Evolutionary conservation across 2,113 vertebrate species (phyloP).

Genomic region (Holacanthus passer): DNA sequence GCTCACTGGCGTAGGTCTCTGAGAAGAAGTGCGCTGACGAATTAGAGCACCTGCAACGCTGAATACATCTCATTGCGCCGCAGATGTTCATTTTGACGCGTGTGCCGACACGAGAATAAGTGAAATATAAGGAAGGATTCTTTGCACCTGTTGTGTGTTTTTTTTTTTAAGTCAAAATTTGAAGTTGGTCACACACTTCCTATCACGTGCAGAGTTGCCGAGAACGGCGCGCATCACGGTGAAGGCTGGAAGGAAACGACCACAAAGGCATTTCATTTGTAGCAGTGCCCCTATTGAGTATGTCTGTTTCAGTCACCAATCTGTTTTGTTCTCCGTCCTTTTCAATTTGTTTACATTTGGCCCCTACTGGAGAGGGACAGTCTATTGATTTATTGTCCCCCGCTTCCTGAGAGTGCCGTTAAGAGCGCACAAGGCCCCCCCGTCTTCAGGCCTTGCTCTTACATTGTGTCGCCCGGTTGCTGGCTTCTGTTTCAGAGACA

Average conservation of each 20-base stretch:
- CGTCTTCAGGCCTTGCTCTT: slow-evolving; percentile 59
- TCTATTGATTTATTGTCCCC: slow-evolving; percentile 82
- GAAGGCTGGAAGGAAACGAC: slow-evolving; percentile 54
- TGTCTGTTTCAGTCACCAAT: slow-evolving; percentile 79
- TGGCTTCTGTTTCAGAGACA: slow-evolving; percentile 63
- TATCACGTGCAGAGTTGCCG: slow-evolving; percentile 35
- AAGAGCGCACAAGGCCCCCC: slow-evolving; percentile 58
- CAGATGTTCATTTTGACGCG: slow-evolving; percentile 44
- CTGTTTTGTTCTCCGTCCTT: slow-evolving; percentile 79
- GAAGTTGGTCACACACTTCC: slow-evolving; percentile 31
- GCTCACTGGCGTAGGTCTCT: slow-evolving; percentile 57
- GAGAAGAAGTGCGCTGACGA: slow-evolving; percentile 40
- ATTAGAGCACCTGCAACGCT: slow-evolving; percentile 58
- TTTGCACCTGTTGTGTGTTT: slow-evolving; percentile 57
- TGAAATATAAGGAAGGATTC: slow-evolving; percentile 20
- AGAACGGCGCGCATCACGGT: slow-evolving; percentile 46
- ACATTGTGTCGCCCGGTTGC: slow-evolving; percentile 68
- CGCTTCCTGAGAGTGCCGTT: slow-evolving; percentile 76
- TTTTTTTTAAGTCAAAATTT: slow-evolving; percentile 40
- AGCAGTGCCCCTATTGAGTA: slow-evolving; percentile 72
- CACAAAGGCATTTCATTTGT: slow-evolving; percentile 72
- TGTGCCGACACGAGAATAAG: not conserved
- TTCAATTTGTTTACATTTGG: slow-evolving; percentile 86
- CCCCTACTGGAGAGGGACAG: slow-evolving; percentile 80
- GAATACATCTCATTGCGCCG: slow-evolving; percentile 30